A percentile compares a stretch with the other conserved stretches of the same genome.
Evolutionary conservation across 2,888 invertebrate species (phyloP).

Genomic region (Lasioglossum leucozonium): DNA sequence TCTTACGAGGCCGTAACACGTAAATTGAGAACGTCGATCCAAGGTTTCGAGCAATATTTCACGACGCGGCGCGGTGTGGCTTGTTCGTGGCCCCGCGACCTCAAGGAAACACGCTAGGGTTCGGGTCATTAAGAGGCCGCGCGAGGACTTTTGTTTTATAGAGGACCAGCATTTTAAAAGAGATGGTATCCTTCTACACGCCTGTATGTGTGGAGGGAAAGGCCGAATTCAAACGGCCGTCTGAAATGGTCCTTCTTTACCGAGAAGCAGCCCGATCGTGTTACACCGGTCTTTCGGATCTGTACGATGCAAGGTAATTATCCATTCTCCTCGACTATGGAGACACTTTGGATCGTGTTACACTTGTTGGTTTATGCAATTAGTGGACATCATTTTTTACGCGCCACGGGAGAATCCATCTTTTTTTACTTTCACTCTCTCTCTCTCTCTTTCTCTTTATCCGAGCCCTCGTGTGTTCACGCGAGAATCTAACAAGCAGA

Average conservation of each 20-base stretch:
- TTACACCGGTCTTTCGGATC: slow-evolving; percentile 69
- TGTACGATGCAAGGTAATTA: slow-evolving; percentile 68
- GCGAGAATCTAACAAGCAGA: slow-evolving; percentile 23
- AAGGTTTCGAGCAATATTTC: slow-evolving; percentile 46
- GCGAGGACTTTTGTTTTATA: slow-evolving; percentile 72
- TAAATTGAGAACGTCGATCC: slow-evolving; percentile 28
- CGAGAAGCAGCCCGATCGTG: slow-evolving; percentile 71
- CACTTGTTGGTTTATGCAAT: slow-evolving; percentile 69
- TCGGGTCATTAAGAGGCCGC: slow-evolving; percentile 70
- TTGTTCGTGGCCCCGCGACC: slow-evolving; percentile 55
- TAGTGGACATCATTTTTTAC: slow-evolving; percentile 63
- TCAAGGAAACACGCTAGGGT: slow-evolving; percentile 64
- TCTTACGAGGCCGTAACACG: not conserved
- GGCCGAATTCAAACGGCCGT: slow-evolving; percentile 72
- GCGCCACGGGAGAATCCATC: slow-evolving; percentile 35
- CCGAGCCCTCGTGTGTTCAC: not conserved
- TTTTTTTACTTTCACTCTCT: not conserved
- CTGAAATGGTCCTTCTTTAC: slow-evolving; percentile 69
- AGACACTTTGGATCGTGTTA: slow-evolving; percentile 72
- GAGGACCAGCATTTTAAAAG: slow-evolving; percentile 68
- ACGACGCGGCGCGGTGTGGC: slow-evolving; percentile 55
- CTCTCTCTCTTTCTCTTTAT: not conserved
- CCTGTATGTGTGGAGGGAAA: slow-evolving; percentile 35
- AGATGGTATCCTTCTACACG: slow-evolving; percentile 69
- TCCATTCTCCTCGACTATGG: slow-evolving; percentile 53